Evolutionary conservation across 2,113 vertebrate species (phyloP), one percentile per base, ranked within the genome.

Genomic region (Chrysemys picta): DNA sequence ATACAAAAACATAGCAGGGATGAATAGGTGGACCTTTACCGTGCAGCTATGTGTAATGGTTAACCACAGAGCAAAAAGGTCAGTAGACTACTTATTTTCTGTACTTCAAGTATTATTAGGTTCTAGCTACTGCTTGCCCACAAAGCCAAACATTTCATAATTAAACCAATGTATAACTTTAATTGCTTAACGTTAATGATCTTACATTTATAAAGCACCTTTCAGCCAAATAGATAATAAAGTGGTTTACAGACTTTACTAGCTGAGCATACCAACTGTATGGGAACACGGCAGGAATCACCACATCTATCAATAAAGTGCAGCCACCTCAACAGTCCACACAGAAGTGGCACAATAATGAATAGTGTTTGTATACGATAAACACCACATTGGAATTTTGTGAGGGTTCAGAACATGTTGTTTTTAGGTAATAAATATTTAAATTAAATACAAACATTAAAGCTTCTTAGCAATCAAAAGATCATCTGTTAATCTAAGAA

Each of bases 331-430:
- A 78, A 47, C 42, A 45, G 1, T 0, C 1, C 10, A 25, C 49
- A 1, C 1, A 35, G 31, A 72, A 38, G 75, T 47, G 42, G 22
- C 0, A 31, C 10, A 0, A 27, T 11, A 81, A 49, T 6, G 9
- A 78, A 45, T 45, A 14, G 75, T 47, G 25, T 45, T 76, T 76
- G 42, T 45, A 35, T 38, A 69, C 78, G 2, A 79, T 1, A 56
- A 31, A 17, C 0, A 11, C 9, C 7, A 4, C 2, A 5, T 31
- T 2, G 13, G 24, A 42, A 45, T 82, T 45, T 9, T 62, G 6
- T 59, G 47, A 59, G 8, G 52, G 69, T 78, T 53, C 57, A 80
- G 56, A 91, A n/a, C 22, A 24, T 24, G 47, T 31, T 12, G 47
- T 35, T 2, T 17, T 5, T 29, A 80, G 38, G 57, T 17, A 84